phyloP scores from a whole-genome alignment of 2,113 vertebrate genomes.

The Eidolon helvum region DNA sequence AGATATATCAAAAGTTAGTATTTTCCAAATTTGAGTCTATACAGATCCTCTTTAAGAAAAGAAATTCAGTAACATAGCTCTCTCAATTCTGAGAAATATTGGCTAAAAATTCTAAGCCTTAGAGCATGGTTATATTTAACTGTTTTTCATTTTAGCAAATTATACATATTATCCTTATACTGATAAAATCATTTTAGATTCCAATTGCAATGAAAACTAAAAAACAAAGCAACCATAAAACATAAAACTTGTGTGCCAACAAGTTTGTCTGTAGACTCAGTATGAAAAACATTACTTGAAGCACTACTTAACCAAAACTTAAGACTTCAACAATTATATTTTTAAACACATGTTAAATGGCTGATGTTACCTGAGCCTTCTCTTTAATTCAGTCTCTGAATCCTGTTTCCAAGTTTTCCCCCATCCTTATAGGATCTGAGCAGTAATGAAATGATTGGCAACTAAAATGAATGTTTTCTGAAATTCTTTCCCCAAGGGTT shows the following conservation, averaged over 20 bases:
- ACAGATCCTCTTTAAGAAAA: background rate
- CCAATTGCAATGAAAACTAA: background rate
- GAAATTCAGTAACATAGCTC: background rate
- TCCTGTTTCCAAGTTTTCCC: background rate
- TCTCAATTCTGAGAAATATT: slow-evolving; percentile 27
- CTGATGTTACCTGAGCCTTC: background rate
- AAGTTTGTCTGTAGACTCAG: background rate
- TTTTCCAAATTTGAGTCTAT: background rate
- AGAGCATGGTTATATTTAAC: background rate
- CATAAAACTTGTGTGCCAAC: background rate
- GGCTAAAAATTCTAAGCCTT: background rate
- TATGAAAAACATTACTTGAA: background rate
- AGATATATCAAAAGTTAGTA: background rate
- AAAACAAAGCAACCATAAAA: background rate
- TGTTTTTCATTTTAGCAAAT: background rate
- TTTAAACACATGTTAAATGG: background rate
- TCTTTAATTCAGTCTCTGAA: background rate
- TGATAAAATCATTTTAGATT: background rate
- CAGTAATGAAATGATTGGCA: background rate
- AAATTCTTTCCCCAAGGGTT: background rate
- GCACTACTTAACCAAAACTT: background rate
- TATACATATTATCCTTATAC: background rate
- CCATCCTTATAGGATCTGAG: background rate
- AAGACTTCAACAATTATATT: background rate
- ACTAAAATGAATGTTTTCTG: background rate